Conservation (phyloP, 2,888 invertebrate species). For the Drosophila pullipes region DNA sequence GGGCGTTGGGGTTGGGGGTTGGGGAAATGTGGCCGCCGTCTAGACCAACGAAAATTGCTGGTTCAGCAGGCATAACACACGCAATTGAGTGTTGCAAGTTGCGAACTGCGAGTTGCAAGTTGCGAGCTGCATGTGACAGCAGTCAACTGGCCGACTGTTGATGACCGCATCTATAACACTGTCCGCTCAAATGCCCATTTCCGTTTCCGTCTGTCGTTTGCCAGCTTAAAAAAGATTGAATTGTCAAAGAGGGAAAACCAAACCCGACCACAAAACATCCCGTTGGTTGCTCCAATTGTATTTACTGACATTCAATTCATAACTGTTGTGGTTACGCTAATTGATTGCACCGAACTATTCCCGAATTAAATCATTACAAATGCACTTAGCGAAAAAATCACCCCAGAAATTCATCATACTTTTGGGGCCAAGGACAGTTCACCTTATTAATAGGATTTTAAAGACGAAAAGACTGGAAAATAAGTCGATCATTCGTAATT, state of each 20-base stretch:
- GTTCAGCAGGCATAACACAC: not conserved
- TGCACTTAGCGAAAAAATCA: not conserved
- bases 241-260: not conserved
- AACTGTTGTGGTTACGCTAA: not conserved
- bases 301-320: not conserved
- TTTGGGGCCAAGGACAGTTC: not conserved
- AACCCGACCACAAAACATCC: not conserved
- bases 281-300: not conserved
- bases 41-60: not conserved
- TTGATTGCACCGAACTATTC: not conserved
- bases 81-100: conserved; percentile 1
- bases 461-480: too few species aligned
- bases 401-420: not conserved
- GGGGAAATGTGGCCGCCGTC: not conserved
- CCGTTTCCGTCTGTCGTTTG: not conserved
- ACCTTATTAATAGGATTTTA: not conserved
- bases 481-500: too few species aligned
- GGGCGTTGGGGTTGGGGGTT: not conserved
- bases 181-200: not conserved
- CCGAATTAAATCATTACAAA: too few species aligned
- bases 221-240: not conserved
- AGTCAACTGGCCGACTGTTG: not conserved
- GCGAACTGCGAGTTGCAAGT: not conserved
- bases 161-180: not conserved
- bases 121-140: not conserved